These are phyloP conservation scores for Drosophila austrosaltans DNA, from an alignment of 2,888 invertebrate species.

Conservation along the genomic window DNA sequence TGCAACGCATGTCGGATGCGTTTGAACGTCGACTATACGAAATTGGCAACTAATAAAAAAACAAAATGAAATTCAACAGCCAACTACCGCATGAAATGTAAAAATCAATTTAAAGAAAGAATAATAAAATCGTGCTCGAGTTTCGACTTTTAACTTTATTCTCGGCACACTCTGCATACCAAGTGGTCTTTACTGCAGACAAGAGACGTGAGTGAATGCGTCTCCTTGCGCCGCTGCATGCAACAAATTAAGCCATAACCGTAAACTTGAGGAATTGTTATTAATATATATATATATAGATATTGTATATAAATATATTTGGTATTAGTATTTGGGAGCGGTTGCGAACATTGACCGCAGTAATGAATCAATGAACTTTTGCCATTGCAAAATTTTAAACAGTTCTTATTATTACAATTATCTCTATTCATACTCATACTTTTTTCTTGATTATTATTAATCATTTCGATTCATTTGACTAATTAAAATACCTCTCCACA, in stretches of 20 bases:
- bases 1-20: constrained; percentile 2
- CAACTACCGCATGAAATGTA: not conserved
- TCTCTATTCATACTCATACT: no score
- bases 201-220: constrained; percentile 28
- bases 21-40: not conserved
- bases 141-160: not conserved
- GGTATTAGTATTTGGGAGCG: not conserved
- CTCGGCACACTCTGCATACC: not conserved
- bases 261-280: constrained; percentile 8
- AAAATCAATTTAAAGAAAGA: not conserved
- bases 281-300: constrained; percentile 1
- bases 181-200: not conserved
- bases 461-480: no score
- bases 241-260: not conserved
- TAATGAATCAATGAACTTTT: not conserved
- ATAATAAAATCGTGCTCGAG: constrained; percentile 5
- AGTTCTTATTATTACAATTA: no score
- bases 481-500: no score
- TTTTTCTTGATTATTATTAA: no score
- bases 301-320: not conserved
- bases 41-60: not conserved
- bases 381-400: not conserved
- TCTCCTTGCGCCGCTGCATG: no score
- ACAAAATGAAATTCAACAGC: no score
- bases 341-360: constrained; percentile 14